A percentile compares a stretch with the other conserved stretches of the same genome.
phyloP scores from a whole-genome alignment of 2,888 invertebrate genomes.

The Orchestes rusci region DNA sequence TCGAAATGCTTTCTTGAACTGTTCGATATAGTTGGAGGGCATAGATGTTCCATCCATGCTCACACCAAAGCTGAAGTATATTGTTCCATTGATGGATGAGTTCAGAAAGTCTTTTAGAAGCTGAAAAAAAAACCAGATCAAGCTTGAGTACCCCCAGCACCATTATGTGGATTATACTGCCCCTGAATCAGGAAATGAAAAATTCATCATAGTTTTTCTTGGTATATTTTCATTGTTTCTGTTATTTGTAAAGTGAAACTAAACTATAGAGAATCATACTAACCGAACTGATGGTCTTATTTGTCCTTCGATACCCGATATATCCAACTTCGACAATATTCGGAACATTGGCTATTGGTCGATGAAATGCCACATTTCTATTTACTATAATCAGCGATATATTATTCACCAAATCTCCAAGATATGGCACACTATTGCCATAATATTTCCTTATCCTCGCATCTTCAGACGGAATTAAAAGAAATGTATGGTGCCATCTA shows the following conservation, averaged over 20 bases:
- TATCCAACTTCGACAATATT: slow-evolving; percentile 25
- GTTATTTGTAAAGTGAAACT: neutral
- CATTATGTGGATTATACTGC: too few relatives aligned
- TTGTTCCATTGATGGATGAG: slow-evolving; percentile 24
- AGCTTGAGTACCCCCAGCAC: too few relatives aligned
- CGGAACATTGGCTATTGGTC: slow-evolving; percentile 27
- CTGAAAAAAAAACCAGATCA: slow-evolving; percentile 23
- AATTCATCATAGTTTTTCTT: too few relatives aligned
- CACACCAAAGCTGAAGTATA: slow-evolving; percentile 31
- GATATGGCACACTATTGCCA: slow-evolving; percentile 25
- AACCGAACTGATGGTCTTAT: too few relatives aligned
- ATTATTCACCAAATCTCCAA: slow-evolving; percentile 26
- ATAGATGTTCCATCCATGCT: slow-evolving; percentile 17
- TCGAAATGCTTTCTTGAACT: slow-evolving; percentile 15
- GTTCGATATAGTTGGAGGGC: slow-evolving; percentile 9
- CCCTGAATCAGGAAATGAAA: too few relatives aligned
- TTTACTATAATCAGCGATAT: slow-evolving; percentile 29
- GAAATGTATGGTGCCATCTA: slow-evolving; percentile 17
- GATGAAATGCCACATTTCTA: slow-evolving; percentile 26
- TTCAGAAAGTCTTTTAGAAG: slow-evolving; percentile 27
- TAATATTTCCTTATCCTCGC: slow-evolving; percentile 20
- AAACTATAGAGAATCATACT: slow-evolving; percentile 6
- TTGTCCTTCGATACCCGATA: slow-evolving; percentile 9
- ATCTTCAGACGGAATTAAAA: slow-evolving; percentile 23
- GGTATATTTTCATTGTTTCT: too few relatives aligned